Evolutionary conservation across 2,797 vertebrate genomes (phyloP).

Genomic region (Gephyroberyx darwinii): DNA sequence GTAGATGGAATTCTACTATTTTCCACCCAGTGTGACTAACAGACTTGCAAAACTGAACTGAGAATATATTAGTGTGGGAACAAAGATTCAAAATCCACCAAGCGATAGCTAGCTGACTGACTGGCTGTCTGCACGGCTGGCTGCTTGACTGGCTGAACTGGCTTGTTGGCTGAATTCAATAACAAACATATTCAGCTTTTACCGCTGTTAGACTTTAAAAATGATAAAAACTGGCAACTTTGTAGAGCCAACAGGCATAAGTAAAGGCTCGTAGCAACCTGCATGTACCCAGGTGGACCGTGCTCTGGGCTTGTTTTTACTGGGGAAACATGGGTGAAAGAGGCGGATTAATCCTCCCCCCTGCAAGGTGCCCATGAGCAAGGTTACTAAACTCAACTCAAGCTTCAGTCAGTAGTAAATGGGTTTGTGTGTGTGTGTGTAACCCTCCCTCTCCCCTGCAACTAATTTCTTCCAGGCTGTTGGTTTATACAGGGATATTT

Average conservation of each 20-base stretch:
- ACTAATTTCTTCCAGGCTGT: not conserved
- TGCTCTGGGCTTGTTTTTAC: too few species aligned
- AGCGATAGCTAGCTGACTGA: not conserved
- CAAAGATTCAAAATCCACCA: too few species aligned
- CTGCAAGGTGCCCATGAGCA: too few species aligned
- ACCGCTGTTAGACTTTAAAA: too few species aligned
- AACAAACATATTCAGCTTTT: too few species aligned
- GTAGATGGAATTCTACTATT: not conserved
- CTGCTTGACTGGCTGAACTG: not conserved
- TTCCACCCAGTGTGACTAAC: not conserved
- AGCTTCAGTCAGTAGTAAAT: not conserved
- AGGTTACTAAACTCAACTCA: not conserved
- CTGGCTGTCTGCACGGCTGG: not conserved
- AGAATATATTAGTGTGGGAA: not conserved
- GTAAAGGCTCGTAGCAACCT: too few species aligned
- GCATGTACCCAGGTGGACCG: too few species aligned
- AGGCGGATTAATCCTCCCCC: too few species aligned
- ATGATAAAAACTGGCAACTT: too few species aligned
- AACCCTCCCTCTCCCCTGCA: not conserved
- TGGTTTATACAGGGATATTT: not conserved
- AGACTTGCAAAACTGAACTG: not conserved
- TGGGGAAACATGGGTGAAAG: too few species aligned
- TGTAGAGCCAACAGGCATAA: too few species aligned
- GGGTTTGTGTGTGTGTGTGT: not conserved
- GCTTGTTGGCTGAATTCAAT: not conserved